Percentiles rank a stretch among this genome's conserved stretches.
phyloP scores from a whole-genome alignment of 2,113 vertebrate species.

The Perca schrenkii region DNA sequence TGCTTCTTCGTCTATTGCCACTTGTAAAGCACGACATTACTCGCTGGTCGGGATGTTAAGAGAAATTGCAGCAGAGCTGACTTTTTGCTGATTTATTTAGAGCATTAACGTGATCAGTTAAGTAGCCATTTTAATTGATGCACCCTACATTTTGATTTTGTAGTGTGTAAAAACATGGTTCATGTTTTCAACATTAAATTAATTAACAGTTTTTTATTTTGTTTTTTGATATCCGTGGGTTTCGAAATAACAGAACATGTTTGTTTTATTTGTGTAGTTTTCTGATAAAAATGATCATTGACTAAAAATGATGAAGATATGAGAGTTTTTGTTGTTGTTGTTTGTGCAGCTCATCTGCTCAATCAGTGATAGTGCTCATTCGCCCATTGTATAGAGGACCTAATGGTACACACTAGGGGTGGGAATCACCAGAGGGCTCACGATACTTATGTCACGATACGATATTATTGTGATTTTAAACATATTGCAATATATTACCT shows the following conservation, averaged over 20 bases:
- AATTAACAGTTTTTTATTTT: neutral
- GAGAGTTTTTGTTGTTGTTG: neutral
- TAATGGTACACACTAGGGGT: neutral
- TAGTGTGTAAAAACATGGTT: neutral
- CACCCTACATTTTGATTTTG: neutral
- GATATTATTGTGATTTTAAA: no score
- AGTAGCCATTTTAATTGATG: slow-evolving; percentile 7
- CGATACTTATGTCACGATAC: no score
- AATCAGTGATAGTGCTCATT: neutral
- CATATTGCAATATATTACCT: no score
- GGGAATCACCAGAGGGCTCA: no score
- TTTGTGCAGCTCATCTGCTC: slow-evolving; percentile 4
- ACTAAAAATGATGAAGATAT: neutral
- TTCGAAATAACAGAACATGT: neutral
- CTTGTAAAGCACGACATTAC: slow-evolving; percentile 31
- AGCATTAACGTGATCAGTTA: neutral
- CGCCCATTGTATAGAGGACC: neutral
- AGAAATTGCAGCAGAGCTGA: neutral
- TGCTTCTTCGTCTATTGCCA: slow-evolving; percentile 38
- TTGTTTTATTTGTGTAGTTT: neutral
- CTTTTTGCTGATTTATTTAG: slow-evolving; percentile 9
- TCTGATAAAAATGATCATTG: neutral
- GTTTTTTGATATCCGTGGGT: neutral
- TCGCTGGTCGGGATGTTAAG: slow-evolving; percentile 14
- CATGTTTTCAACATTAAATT: no score